phyloP scores from a whole-genome alignment of 2,113 vertebrate genomes.

The Leucosticte australis region DNA sequence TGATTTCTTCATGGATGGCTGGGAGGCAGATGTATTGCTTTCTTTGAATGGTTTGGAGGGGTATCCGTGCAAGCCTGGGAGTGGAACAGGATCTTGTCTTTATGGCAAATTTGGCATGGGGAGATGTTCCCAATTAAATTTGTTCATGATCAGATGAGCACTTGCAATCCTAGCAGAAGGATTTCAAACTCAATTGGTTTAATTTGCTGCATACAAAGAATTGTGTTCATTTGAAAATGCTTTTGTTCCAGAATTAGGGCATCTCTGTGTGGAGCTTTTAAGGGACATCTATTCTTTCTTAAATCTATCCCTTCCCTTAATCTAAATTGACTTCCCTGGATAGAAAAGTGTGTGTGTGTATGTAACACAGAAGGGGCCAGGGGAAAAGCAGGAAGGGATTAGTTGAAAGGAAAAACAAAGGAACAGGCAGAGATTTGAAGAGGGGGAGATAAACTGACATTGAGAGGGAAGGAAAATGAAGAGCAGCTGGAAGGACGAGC shows the following conservation, averaged over 20 bases:
- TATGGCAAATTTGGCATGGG: slow-evolving; percentile 55
- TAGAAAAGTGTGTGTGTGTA: slow-evolving; percentile 2
- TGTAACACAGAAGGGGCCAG: neutral
- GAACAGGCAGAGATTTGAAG: neutral
- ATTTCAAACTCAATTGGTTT: neutral
- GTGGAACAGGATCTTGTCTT: slow-evolving; percentile 50
- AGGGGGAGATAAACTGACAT: neutral
- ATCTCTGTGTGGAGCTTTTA: neutral
- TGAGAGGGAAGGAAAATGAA: neutral
- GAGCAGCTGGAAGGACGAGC: neutral
- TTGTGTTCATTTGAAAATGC: neutral
- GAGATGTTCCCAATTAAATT: slow-evolving; percentile 47
- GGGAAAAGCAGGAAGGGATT: slow-evolving; percentile 57
- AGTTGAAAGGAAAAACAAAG: slow-evolving; percentile 54
- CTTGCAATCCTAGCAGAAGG: slow-evolving; percentile 10
- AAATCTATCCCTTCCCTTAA: slow-evolving; percentile 13
- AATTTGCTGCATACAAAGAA: slow-evolving; percentile 6
- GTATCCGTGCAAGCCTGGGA: neutral
- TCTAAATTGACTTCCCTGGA: slow-evolving; percentile 26
- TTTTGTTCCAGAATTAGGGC: slow-evolving; percentile 33
- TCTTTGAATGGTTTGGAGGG: slow-evolving; percentile 33
- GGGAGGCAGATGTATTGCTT: slow-evolving; percentile 41
- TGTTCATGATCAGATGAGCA: slow-evolving; percentile 39
- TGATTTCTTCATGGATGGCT: slow-evolving; percentile 41
- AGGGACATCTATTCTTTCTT: slow-evolving; percentile 1